Evolutionary conservation across 2,888 invertebrate species (phyloP), one percentile per base, ranked within the genome.

Genomic region (Tipula vernalis): DNA sequence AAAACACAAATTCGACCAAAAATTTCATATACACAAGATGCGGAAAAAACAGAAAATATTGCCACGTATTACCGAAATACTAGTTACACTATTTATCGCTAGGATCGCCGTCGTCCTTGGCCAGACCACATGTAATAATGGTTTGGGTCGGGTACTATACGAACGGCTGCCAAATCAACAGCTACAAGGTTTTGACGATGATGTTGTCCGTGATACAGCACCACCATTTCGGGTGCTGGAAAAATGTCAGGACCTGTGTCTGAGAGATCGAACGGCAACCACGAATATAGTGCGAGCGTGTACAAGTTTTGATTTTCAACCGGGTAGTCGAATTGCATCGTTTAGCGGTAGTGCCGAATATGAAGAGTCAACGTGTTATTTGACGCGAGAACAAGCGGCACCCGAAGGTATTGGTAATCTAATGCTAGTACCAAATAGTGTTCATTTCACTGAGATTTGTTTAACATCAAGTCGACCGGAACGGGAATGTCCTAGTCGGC

Each of bases 41-140:
- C 86, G 87, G 51, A 87, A 86, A 87, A 87, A 86, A 87, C 87
- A 87, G 28, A 87, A 86, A 86, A 44, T 85, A 10, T 83, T 87
- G 36, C 87, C 87, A 36, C 86, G 84, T 15, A 57, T 87, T 83
- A 86, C 86, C 51, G 86, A 86, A 51, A 44, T 85, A 5, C 13
- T 87, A 28, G 44, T 86, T 41, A 8, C 86, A 42, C 86, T 88
- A 83, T 85, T 88, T 71, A 36, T 88, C 86, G 57, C 86, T 36
- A 87, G 87, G 84, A 51, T 88, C 42, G 86, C 86, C 51, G 83
- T 86, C 10, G 86, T 87, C 28, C 83, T 88, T 91, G 91, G 91
- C 90, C 97, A 97, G 94, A 97, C 96, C 88, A 96, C 96, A 87
- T 98, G 98, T 91, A 97, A 97, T 90, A 96, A 97, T 90, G 97